These are phyloP conservation scores for Drosophila siamana DNA, from an alignment of 2,888 invertebrate genomes.

Conservation along the genomic window DNA sequence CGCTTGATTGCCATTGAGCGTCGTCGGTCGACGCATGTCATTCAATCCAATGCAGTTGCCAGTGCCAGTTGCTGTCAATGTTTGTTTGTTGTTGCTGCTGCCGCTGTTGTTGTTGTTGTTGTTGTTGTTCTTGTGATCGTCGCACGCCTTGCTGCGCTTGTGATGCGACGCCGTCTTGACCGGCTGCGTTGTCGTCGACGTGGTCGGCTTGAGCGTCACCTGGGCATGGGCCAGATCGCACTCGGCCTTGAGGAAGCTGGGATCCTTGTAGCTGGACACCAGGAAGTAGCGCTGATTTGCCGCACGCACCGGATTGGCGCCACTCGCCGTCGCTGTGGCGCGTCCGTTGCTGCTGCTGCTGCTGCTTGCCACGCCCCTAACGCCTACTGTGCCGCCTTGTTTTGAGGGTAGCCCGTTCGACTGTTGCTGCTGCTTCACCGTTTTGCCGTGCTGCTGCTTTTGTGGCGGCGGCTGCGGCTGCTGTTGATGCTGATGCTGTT, in stretches of 20 bases:
- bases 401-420: constrained; percentile 12
- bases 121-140: constrained; percentile 57
- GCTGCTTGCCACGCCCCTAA: constrained; percentile 22
- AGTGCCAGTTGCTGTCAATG: constrained; percentile 31
- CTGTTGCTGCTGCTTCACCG: neutral
- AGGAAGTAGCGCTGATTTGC: constrained; percentile 82
- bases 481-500: too few species aligned
- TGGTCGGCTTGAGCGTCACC: constrained; percentile 53
- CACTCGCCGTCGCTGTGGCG: neutral
- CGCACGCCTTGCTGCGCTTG: constrained; percentile 54
- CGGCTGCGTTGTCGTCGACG: constrained; percentile 1
- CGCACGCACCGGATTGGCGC: constrained; percentile 76
- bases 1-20: constrained; percentile 75
- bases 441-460: too few species aligned
- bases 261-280: constrained; percentile 82
- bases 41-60: constrained; percentile 32
- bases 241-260: constrained; percentile 84
- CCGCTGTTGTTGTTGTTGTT: constrained; percentile 51
- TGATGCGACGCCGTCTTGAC: constrained; percentile 33
- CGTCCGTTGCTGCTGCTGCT: neutral
- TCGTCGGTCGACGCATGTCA: constrained; percentile 80
- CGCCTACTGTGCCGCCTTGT: constrained; percentile 5
- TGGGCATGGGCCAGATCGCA: constrained; percentile 85
- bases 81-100: constrained; percentile 68
- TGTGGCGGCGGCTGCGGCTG: too few species aligned